Evolutionary conservation across 2,113 vertebrate species (phyloP), one percentile per base, ranked within the genome.

Genomic region (Lepidothrix coronata): DNA sequence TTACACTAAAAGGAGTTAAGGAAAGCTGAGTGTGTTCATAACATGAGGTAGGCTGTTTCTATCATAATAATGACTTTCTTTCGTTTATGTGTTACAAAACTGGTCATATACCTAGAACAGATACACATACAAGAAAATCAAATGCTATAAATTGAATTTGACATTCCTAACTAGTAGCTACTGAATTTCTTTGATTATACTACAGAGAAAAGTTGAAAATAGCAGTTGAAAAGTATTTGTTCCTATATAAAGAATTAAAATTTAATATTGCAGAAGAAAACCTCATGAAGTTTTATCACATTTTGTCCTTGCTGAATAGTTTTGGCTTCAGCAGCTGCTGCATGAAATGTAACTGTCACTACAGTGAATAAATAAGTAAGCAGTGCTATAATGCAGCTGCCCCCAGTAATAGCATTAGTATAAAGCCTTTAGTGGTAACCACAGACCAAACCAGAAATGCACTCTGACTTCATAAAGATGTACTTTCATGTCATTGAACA

Each of bases 271-370:
- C 88, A 96, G 91, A 96, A 95, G 92, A 93, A 98, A 97, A 95
- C 68, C 88, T 96, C 96, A 95, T 82, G 96, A 96, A 96, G 74
- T 94, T 97, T 96, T 96, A 97, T 95, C 97, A 96, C 97, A 97
- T 95, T 97, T 96, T 97, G 91, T 95, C 96, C 95, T 97, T 96
- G 94, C 96, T 97, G 97, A 97, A 94, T 88, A 93, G 91, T 85
- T 61, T 67, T 95, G 95, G 95, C 96, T 98, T 97, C 96, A 96
- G 92, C 98, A 98, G 97, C 97, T 98, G 97, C 96, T 98, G 88
- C 68, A 83, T 97, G 96, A 96, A 97, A 97, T 83, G 65, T 85
- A 96, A 84, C 96, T 97, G 95, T 98, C 96, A 97, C 96, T 92
- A 89, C 95, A 97, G 95, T 97, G 97, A 98, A 98, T 97, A 98